These are phyloP conservation scores for Spatulosminthurus flaviceps DNA, from an alignment of 2,888 invertebrate species.

Conservation along the genomic window DNA sequence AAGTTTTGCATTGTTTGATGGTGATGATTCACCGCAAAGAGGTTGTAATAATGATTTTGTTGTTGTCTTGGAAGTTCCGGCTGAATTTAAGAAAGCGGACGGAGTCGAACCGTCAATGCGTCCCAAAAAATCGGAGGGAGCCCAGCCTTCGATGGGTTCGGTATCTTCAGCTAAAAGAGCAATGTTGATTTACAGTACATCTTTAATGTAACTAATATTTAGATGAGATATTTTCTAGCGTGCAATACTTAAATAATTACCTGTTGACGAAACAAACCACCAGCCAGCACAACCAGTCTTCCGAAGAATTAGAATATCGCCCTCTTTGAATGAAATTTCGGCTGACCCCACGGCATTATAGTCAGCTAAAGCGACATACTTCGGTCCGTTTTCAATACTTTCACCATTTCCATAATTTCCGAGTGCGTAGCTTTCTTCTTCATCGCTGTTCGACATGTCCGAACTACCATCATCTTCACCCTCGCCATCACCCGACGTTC, in stretches of 20 bases:
- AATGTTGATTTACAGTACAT: no score
- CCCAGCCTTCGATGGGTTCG: conserved; percentile 73
- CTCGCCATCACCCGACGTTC: conserved; percentile 67
- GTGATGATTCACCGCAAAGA: not conserved
- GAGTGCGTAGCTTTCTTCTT: conserved; percentile 72
- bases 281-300: conserved; percentile 95
- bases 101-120: conserved; percentile 66
- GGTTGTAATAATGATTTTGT: not conserved
- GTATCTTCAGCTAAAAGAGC: conserved; percentile 68
- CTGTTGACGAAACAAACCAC: conserved; percentile 81
- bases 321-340: conserved; percentile 89
- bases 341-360: conserved; percentile 90
- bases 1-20: conserved; percentile 3
- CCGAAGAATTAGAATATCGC: conserved; percentile 87
- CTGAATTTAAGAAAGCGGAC: not conserved
- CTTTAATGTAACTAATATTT: no score
- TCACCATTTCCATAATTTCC: conserved; percentile 58
- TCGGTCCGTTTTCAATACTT: conserved; percentile 67
- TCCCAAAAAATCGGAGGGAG: conserved; percentile 91
- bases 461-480: conserved; percentile 89
- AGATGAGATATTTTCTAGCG: no score
- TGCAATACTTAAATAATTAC: no score
- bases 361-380: conserved; percentile 89
- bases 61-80: not conserved
- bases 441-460: conserved; percentile 89